Base-by-base conservation (phyloP, 1,140 invertebrate genomes). In the Zaprionus ornatus region DNA sequence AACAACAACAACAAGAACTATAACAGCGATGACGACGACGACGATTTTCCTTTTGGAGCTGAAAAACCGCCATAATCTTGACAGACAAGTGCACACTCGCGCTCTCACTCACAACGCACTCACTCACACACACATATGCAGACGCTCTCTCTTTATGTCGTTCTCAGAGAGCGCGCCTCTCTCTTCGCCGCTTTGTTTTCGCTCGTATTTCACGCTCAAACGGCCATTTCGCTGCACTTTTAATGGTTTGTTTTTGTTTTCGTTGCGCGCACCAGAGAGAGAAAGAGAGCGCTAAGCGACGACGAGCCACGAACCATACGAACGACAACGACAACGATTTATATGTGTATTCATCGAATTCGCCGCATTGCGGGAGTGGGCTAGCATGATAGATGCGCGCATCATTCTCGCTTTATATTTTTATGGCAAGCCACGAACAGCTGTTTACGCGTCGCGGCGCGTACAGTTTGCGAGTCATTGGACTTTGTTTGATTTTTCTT, bases 41-140 rank as follows among this genome's bases (percentile, higher is more conserved):
- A 48, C 60, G 60, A 42, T 75, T 59, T 68, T 66, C 56, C 57
- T 67, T 61, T 62, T 68, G 60, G 32, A 45, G 50, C 45, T 86
- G 70, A 82, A 88, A 78, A 88, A 74, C 81, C 85, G 85, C 85
- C 85, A 88, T 90, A 90, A 90, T 90, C 86, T 90, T 90, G 85
- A 85, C 81, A 77, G 86, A 90, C 85, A 90, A 90, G 85, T 90
- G 85, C 76, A 84, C 55, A 61, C 68, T 79, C 79, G 48, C 82
- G 48, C 75, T 25, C 65, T 60, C 67, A 23, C 56, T 48, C 29
- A 59, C 56, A 70, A 40, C 35, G 69, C 59, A 62, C 61, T 63
- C 50, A 17, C 35, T 19, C 56, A 40, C 67, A 29, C 57, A 65
- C 52, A 25, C 59, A 45, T 48, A 48, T 52, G 35, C 65, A 48